Base-by-base conservation (phyloP, 1,140 invertebrate genomes). In the Araneus ventricosus region DNA sequence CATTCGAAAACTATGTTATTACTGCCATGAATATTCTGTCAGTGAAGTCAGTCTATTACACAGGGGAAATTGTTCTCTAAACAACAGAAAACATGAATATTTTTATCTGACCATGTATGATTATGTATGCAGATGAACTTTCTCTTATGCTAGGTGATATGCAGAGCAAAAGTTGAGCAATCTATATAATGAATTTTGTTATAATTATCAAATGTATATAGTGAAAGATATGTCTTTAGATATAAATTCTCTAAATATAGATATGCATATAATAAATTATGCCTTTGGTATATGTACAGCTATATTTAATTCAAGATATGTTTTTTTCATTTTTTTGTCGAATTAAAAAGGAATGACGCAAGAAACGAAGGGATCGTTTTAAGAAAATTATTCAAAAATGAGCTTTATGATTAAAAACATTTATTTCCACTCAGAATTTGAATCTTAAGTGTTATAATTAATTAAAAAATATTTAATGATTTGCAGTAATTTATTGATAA, bases 161-260 rank as follows among this genome's bases (percentile, higher is more conserved):
- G 70, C 70, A 75, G 27, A 75, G 30, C 30, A 75, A 34, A 37
- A 84, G 82, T 84, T 84, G 82, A 84, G 82, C 82, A 84, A 84
- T 84, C 41, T 84, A 27, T 52, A 57, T 27, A 8, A 30, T 30
- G 24, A 84, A n/a, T 84, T 84, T 84, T 84, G 37, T 22, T 27
- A 30, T 30, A 84, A 5, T 34, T 34, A 84, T 84, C 22, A 52
- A 4, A 10, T 84, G 22, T 52, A 4, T 27, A 6, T 6, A 84
- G 24, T n/a, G 8, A 75, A 27, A 84, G 82, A 84, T 84, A 84
- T 84, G 82, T 84, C 39, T 27, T 84, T 84, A 27, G 39, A 30
- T 84, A 84, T 84, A 84, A 84, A 84, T 52, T 84, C 82, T 41
- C 82, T 24, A 57, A 84, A 84, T 84, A 84, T 52, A 75, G 14